Evolutionary conservation across 2,888 invertebrate genomes (phyloP).

Genomic region (Cerastis rubricosa): DNA sequence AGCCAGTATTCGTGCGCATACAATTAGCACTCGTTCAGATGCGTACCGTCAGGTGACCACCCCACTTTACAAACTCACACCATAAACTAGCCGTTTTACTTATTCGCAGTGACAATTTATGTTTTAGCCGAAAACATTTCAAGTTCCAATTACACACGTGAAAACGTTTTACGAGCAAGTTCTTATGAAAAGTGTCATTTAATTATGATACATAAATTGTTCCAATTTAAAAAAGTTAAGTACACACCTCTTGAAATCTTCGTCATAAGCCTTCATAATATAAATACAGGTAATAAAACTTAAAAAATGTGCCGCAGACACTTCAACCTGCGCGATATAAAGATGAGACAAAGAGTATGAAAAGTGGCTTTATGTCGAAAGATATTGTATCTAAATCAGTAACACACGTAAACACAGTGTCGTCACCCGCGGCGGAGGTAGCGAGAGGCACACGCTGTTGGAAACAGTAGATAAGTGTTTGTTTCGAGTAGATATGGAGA

Average conservation of each 20-base stretch:
- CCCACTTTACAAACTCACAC: slow-evolving; percentile 12
- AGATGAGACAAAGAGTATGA: slow-evolving; percentile 42
- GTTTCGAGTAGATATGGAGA: slow-evolving; percentile 67
- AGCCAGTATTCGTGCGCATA: too few species aligned
- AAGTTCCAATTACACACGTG: background rate
- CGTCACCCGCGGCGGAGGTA: slow-evolving; percentile 4
- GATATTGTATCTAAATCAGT: slow-evolving; percentile 35
- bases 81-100: background rate
- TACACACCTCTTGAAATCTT: slow-evolving; percentile 63
- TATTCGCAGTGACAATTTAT: background rate
- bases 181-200: background rate
- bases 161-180: background rate
- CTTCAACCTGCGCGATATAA: slow-evolving; percentile 2
- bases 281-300: slow-evolving; percentile 5
- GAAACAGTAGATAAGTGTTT: slow-evolving; percentile 51
- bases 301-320: slow-evolving; percentile 15
- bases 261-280: slow-evolving; percentile 62
- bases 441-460: slow-evolving; percentile 53
- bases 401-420: slow-evolving; percentile 48
- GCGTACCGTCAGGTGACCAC: background rate
- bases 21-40: background rate
- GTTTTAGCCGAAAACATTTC: background rate
- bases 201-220: background rate
- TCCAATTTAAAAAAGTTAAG: background rate
- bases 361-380: slow-evolving; percentile 36